A percentile compares a stretch with the other conserved stretches of the same genome.
These are phyloP conservation scores for Drosophila parabipectinata DNA, from an alignment of 1,140 invertebrate genomes.

Conservation along the genomic window DNA sequence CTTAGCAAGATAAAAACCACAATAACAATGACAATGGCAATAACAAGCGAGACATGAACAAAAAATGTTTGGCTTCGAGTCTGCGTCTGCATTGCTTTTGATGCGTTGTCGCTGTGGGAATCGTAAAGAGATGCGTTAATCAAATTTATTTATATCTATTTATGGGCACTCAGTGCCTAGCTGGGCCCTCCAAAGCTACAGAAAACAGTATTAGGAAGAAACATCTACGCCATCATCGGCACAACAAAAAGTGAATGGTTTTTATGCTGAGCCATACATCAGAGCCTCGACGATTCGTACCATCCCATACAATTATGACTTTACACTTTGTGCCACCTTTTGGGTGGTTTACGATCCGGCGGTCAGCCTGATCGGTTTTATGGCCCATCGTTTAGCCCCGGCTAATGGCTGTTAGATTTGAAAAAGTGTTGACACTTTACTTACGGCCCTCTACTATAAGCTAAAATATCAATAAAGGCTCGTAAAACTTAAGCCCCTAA, in stretches of 20 bases:
- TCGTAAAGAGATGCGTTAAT: conserved; percentile 67
- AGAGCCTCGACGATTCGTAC: conserved; percentile 10
- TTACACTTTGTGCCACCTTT: conserved; percentile 62
- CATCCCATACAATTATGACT: conserved; percentile 60
- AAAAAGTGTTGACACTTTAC: conserved; percentile 74
- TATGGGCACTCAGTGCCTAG: conserved; percentile 52
- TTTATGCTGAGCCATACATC: conserved; percentile 72
- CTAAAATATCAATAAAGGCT: conserved; percentile 65
- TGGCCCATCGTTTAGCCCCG: conserved; percentile 52
- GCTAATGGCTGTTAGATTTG: conserved; percentile 44
- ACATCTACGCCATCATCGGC: not conserved
- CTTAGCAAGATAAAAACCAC: conserved; percentile 43
- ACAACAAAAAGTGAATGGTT: conserved; percentile 73
- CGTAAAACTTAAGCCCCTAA: conserved; percentile 52
- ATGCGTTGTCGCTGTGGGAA: conserved; percentile 41
- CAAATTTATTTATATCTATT: conserved; percentile 70
- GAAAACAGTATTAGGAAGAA: conserved; percentile 25
- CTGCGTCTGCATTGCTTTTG: conserved; percentile 26
- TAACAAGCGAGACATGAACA: conserved; percentile 25
- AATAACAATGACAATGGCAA: conserved; percentile 28
- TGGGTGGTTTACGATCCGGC: conserved; percentile 66
- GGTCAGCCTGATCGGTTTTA: conserved; percentile 39
- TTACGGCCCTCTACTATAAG: conserved; percentile 15
- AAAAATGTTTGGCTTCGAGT: conserved; percentile 25
- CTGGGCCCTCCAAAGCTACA: conserved; percentile 31